Base-by-base conservation (phyloP, 2,888 invertebrate species). In the Rosalia funebris region DNA sequence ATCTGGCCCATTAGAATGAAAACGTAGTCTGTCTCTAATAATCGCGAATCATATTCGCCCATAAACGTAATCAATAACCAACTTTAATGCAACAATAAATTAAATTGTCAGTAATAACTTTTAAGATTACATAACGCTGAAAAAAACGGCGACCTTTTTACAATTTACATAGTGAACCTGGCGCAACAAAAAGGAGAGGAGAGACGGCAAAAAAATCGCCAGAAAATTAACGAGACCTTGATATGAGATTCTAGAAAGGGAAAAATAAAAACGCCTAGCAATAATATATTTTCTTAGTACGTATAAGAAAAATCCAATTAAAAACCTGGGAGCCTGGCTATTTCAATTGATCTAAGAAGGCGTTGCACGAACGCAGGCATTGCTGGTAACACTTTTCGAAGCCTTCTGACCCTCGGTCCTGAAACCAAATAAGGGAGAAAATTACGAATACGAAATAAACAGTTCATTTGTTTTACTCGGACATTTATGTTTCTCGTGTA, bases 381-480 rank as follows among this genome's bases (percentile, higher is more conserved):
- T 93, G 92, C 63, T 90, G 85, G 74, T 89, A 92, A 66, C 90
- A 91, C 74, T 87, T 88, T 74, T 91, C 89, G 80, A 93, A 94
- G 9, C 91, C 91, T 60, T 83, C 84, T 48, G 85, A 84, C 47
- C 86, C 89, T 32, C 80, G 76, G 79, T 91, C 89, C 91, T 91
- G 76, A 41, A 83, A 82, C 42, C 31, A 42, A 52, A n/a, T n/a
- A n/a, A 56, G 52, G 46, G 31, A 12, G 16, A 10, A 19, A 53
- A 15, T 41, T 32, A 9, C 10, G 15, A 15, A 9, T 31, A 15
- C 5, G 19, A 2, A 4, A 47, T 25, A 34, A 47, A n/a, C n/a
- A n/a, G n/a, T 36, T 41, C 9, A 14, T 16, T 42, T 14, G 5
- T n/a, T n/a, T n/a, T n/a, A n/a, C n/a, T n/a, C n/a, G n/a, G n/a